phyloP scores from a whole-genome alignment of 2,113 vertebrate genomes.

The Nymphicus hollandicus region DNA sequence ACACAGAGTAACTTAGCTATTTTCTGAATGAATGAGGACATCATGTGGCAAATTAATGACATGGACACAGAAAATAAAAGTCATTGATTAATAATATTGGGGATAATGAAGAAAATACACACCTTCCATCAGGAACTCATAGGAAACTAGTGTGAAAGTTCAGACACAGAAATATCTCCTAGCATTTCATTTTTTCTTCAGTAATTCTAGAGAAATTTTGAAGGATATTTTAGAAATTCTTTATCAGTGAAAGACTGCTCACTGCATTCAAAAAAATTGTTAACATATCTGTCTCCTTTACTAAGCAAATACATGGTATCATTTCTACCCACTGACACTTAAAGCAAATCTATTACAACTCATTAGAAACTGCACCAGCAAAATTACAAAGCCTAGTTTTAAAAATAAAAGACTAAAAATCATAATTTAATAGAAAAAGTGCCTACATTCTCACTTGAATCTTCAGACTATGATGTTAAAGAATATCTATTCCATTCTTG shows the following conservation, averaged over 20 bases:
- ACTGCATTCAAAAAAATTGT: neutral
- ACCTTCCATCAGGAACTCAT: neutral
- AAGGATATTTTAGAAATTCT: neutral
- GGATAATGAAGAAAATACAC: neutral
- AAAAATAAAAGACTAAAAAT: neutral
- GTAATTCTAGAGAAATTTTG: neutral
- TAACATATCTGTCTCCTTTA: neutral
- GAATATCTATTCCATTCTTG: neutral
- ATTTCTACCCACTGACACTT: neutral
- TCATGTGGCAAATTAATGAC: constrained; percentile 26
- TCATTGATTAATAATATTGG: neutral
- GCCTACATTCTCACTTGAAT: neutral
- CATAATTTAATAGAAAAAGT: neutral
- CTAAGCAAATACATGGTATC: neutral
- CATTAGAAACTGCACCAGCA: neutral
- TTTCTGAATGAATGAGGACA: constrained; percentile 18
- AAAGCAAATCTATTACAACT: neutral
- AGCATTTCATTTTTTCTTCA: neutral
- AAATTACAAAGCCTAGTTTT: neutral
- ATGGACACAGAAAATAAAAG: neutral
- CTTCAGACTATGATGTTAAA: neutral
- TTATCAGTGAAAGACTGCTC: neutral
- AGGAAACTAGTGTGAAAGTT: neutral
- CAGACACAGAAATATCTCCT: neutral
- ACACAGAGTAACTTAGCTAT: neutral